These are phyloP conservation scores for Geotrypetes seraphini DNA, from an alignment of 2,797 vertebrate genomes.

Conservation along the genomic window DNA sequence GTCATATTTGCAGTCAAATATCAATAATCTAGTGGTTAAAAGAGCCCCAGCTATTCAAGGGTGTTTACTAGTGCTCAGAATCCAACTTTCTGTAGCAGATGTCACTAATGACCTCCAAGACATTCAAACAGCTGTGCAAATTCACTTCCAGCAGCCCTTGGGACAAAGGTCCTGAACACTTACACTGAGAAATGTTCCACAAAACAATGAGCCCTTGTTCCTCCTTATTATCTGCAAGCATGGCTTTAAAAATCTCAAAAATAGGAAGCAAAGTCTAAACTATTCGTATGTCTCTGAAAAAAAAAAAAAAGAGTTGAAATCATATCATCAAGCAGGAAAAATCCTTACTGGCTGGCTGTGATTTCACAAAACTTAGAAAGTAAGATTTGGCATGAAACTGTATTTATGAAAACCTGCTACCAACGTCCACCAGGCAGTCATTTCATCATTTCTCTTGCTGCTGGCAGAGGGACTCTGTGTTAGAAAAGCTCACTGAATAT, in stretches of 20 bases:
- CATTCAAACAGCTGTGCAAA: constrained; percentile 33
- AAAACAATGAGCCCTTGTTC: constrained; percentile 26
- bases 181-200: constrained; percentile 19
- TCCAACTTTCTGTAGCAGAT: constrained; percentile 41
- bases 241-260: constrained; percentile 6
- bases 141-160: constrained; percentile 33
- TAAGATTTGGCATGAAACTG: constrained; percentile 33
- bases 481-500: constrained; percentile 69
- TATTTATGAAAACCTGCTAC: constrained; percentile 37
- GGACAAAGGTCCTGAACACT: constrained; percentile 37
- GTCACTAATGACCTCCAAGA: constrained; percentile 37
- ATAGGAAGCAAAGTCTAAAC: neutral
- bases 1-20: constrained; percentile 1
- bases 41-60: neutral
- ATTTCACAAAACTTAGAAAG: constrained; percentile 14
- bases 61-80: neutral
- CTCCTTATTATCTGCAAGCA: constrained; percentile 3
- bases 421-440: constrained; percentile 32
- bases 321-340: neutral
- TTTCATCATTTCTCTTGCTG: constrained; percentile 47
- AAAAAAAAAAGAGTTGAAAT: constrained; percentile 4
- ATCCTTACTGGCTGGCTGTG: constrained; percentile 3
- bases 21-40: neutral
- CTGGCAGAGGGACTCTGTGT: constrained; percentile 61
- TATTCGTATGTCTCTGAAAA: constrained; percentile 3